Evolutionary conservation across 2,888 invertebrate genomes (phyloP).

Genomic region (Cerastis rubricosa): DNA sequence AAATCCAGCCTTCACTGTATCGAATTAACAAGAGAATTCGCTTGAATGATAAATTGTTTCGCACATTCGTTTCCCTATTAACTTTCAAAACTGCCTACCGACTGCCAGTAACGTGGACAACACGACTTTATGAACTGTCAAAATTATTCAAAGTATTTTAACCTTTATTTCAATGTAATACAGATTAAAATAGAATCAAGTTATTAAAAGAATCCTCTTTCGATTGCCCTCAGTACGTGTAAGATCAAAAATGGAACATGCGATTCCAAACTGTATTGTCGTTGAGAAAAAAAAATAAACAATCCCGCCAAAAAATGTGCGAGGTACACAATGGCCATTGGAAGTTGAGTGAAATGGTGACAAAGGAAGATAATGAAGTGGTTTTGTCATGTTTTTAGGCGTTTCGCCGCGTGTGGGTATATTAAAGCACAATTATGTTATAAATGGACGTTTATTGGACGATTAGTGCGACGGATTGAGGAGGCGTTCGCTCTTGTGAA

Average conservation of each 20-base stretch:
- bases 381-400: slow-evolving; percentile 84
- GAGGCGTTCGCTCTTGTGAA: slow-evolving; percentile 70
- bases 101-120: slow-evolving; percentile 45
- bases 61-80: slow-evolving; percentile 77
- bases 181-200: slow-evolving; percentile 43
- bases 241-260: slow-evolving; percentile 61
- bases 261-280: slow-evolving; percentile 54
- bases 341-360: slow-evolving; percentile 83
- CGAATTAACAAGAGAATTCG: slow-evolving; percentile 88
- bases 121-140: slow-evolving; percentile 24
- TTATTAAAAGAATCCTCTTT: slow-evolving; percentile 16
- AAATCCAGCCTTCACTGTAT: slow-evolving; percentile 79
- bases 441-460: slow-evolving; percentile 86
- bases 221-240: slow-evolving; percentile 40
- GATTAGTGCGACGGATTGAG: slow-evolving; percentile 79
- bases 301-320: slow-evolving; percentile 65
- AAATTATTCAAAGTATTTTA: slow-evolving; percentile 35
- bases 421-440: slow-evolving; percentile 88
- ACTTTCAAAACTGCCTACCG: slow-evolving; percentile 59
- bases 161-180: slow-evolving; percentile 24
- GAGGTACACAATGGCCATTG: slow-evolving; percentile 76
- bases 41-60: slow-evolving; percentile 83
- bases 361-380: slow-evolving; percentile 80
- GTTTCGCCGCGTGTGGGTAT: slow-evolving; percentile 81
- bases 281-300: slow-evolving; percentile 60